Percentiles rank a stretch among this genome's conserved stretches.
These are phyloP conservation scores for Lottia gigantea DNA, from an alignment of 2,888 invertebrate species.

Conservation along the genomic window DNA sequence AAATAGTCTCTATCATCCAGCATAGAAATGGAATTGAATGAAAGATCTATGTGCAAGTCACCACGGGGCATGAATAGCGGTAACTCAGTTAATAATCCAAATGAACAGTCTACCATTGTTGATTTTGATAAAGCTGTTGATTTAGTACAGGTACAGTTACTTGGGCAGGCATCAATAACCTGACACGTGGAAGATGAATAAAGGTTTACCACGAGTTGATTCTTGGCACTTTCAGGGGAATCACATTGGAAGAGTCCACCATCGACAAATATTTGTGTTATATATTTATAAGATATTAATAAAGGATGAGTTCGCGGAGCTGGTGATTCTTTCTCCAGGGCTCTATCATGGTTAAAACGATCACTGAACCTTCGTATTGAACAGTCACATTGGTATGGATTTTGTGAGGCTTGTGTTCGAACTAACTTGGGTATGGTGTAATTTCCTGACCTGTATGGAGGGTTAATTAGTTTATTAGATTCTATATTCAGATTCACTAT, in stretches of 20 bases:
- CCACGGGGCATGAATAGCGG: slow-evolving; percentile 1
- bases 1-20: neutral
- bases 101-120: slow-evolving; percentile 7
- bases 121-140: neutral
- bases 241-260: neutral
- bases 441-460: neutral
- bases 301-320: neutral
- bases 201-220: neutral
- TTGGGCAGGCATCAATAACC: neutral
- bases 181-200: neutral
- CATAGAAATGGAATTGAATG: neutral
- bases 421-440: neutral
- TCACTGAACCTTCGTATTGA: neutral
- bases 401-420: neutral
- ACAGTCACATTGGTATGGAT: neutral
- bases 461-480: neutral
- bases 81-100: neutral
- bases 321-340: neutral
- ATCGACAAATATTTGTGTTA: neutral
- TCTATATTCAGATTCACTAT: neutral
- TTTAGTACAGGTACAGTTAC: neutral
- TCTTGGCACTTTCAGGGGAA: neutral
- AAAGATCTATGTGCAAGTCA: neutral
- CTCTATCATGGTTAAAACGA: neutral
- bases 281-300: neutral